Conservation (phyloP, 1,140 invertebrate genomes). For the Littorina saxatilis region DNA sequence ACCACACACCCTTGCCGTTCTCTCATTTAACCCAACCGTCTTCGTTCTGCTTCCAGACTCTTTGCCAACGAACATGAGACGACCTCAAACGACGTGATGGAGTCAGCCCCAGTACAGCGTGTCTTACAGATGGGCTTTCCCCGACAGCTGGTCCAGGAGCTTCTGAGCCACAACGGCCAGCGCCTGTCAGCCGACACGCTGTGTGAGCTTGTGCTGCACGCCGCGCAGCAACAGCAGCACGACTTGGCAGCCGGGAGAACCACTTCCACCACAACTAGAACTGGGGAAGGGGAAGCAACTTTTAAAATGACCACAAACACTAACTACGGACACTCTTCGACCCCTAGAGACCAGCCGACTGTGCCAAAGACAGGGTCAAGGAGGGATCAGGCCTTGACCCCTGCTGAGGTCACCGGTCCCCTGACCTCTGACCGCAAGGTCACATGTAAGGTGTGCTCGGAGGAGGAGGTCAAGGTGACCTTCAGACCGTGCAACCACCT, state of each 20-base stretch:
- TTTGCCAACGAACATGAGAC: background rate
- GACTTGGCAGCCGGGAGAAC: background rate
- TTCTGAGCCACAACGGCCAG: background rate
- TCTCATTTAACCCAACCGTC: too few species aligned
- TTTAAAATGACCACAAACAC: too few species aligned
- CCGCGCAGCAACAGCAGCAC: background rate
- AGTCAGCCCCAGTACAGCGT: background rate
- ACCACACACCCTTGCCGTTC: too few species aligned
- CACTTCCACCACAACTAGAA: background rate
- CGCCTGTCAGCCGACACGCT: background rate
- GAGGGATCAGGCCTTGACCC: too few species aligned
- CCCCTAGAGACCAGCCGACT: background rate
- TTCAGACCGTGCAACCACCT: conserved; percentile 93
- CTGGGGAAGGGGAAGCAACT: background rate
- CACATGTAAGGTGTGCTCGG: conserved; percentile 93
- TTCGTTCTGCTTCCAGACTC: too few species aligned
- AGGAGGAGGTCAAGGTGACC: conserved; percentile 88
- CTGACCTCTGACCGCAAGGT: conserved; percentile 64
- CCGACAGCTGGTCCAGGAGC: background rate
- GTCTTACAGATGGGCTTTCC: conserved; percentile 29
- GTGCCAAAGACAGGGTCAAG: background rate
- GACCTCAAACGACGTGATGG: background rate
- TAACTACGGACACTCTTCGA: background rate
- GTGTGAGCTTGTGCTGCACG: background rate
- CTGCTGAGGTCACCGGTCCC: background rate